Base-by-base conservation (phyloP, 2,888 invertebrate species). In the Galerucella pusilla region DNA sequence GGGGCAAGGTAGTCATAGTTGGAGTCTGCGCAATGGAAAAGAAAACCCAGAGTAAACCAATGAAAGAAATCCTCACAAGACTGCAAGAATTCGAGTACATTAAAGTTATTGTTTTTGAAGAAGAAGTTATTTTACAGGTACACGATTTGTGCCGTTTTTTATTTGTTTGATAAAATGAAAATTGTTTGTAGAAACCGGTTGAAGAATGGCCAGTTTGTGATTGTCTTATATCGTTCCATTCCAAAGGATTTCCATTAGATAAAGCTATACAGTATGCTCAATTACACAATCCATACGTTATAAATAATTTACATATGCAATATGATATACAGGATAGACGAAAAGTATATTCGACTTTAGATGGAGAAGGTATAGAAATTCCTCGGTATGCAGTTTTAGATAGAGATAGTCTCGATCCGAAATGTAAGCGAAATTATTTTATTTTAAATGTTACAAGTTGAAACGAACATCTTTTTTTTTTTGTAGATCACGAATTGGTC, bases 11-110 rank as follows among this genome's bases (percentile, higher is more conserved):
- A 86, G 97, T 99, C 83, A 92, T 97, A 86, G 97, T 99, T 83
- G 99, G 99, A 78, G 95, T 99, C 76, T 99, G 99, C 90, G 99
- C 99, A 81, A 99, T 99, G 99, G 95, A 96, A 85, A 99, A 99
- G 89, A 99, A 99, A 89, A 97, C 98, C 54, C 96, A 97, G 86
- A 98, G 98, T 80, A 99, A 98, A 88, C 99, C 99, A 14, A 99
- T 99, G 99, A 96, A 96, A 86, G 99, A 99, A 89, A 99, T 99
- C 83, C 91, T 99, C 74, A 96, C 96, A 1, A 91, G 99, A 54
- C 92, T 99, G 75, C 95, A 97, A 84, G 98, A 98, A 88, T 99
- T 98, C 87, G 97, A 98, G 87, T 97, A 96, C 88, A 95, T 98
- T 85, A 95, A 96, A 89, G 95, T 97, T 89, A 90, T 96, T 72